Evolutionary conservation across 1,140 invertebrate species (phyloP).

Genomic region (Epicauta chinensis): DNA sequence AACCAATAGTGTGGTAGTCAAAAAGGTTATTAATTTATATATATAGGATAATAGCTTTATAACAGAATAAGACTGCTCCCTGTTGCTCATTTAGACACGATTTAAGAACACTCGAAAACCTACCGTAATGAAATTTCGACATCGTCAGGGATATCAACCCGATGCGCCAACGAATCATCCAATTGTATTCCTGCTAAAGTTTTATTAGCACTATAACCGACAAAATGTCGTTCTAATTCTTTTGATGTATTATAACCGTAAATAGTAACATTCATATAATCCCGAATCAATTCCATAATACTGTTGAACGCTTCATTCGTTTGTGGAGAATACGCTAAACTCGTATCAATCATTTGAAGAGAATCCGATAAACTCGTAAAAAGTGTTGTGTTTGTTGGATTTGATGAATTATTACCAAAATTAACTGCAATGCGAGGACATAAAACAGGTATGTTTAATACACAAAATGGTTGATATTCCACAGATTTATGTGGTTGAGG

Average conservation of each 20-base stretch:
- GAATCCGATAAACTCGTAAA: too few relatives aligned
- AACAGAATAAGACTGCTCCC: too few relatives aligned
- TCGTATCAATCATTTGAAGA: too few relatives aligned
- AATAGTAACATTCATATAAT: background rate
- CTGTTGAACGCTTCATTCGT: background rate
- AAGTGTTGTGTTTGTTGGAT: background rate
- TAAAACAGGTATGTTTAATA: conserved; percentile 4
- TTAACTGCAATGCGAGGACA: too few relatives aligned
- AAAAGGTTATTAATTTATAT: too few relatives aligned
- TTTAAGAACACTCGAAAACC: too few relatives aligned
- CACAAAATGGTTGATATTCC: conserved; percentile 32
- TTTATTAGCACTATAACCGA: conserved; percentile 30
- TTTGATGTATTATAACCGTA: conserved; percentile 34
- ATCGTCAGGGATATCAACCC: conserved; percentile 43
- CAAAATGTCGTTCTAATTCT: conserved; percentile 42
- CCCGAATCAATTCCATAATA: conserved; percentile 8
- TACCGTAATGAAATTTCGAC: conserved; percentile 50
- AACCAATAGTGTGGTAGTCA: too few relatives aligned
- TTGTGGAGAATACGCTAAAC: conserved; percentile 8
- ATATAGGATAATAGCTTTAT: too few relatives aligned
- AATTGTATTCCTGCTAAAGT: conserved; percentile 49
- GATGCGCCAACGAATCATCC: conserved; percentile 44
- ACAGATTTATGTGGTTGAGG: conserved; percentile 27
- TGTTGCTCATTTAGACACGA: too few relatives aligned
- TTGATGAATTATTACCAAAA: background rate